Evolutionary conservation across 1,140 invertebrate species (phyloP).

Genomic region (Sycophila sp.): DNA sequence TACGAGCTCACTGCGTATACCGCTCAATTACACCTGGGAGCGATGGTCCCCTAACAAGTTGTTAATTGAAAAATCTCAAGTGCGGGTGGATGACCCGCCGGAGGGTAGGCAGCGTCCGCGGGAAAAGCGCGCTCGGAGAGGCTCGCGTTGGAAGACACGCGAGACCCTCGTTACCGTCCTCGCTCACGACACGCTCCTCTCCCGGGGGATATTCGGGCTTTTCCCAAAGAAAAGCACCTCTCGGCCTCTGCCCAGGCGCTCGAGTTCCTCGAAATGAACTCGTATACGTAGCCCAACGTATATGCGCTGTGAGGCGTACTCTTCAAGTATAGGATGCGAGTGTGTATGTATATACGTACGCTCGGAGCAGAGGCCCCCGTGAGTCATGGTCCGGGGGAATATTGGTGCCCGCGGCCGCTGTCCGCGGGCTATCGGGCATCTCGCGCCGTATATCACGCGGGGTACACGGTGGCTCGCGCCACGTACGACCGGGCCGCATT

Average conservation of each 20-base stretch:
- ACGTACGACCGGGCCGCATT: conserved; percentile 47
- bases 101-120: neutral
- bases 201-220: neutral
- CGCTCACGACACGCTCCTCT: neutral
- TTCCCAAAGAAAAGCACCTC: neutral
- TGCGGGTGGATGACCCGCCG: neutral
- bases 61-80: too few relatives aligned
- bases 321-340: too few relatives aligned
- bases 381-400: conserved; percentile 10
- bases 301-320: too few relatives aligned
- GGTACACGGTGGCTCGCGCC: too few relatives aligned
- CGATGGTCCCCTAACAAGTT: too few relatives aligned
- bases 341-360: too few relatives aligned
- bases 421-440: conserved; percentile 57
- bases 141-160: too few relatives aligned
- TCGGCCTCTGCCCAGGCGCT: neutral
- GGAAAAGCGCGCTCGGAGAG: neutral
- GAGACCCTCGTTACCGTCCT: conserved; percentile 24
- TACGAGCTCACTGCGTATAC: neutral
- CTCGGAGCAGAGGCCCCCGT: too few relatives aligned
- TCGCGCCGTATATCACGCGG: conserved; percentile 59
- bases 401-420: too few relatives aligned
- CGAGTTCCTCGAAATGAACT: conserved; percentile 22
- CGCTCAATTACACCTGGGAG: neutral
- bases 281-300: neutral